Conservation (phyloP, 2,113 vertebrate species). For the Collichthys lucidus region DNA sequence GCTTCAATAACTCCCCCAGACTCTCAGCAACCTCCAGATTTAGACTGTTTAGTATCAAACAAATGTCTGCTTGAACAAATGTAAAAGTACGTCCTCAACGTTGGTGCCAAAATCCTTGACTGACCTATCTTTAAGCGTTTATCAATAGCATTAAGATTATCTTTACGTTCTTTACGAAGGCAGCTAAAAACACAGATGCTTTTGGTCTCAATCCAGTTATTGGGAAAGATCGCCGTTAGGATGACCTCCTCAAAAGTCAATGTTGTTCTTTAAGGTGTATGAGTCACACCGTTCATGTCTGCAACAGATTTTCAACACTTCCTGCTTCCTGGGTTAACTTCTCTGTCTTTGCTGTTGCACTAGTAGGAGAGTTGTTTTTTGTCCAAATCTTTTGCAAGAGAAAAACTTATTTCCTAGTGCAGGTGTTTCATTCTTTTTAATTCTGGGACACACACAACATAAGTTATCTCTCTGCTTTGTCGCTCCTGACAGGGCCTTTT, state of each 20-base stretch:
- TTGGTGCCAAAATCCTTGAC: background rate
- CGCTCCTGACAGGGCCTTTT: conserved; percentile 62
- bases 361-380: background rate
- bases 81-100: background rate
- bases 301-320: background rate
- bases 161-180: background rate
- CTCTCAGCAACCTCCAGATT: conserved; percentile 6
- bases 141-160: too few species aligned
- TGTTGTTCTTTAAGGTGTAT: background rate
- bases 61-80: background rate
- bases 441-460: conserved; percentile 27
- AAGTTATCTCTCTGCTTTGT: conserved; percentile 56
- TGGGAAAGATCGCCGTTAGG: background rate
- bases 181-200: background rate
- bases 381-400: background rate
- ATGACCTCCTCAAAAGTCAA: background rate
- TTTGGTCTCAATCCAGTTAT: background rate
- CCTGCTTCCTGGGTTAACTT: background rate
- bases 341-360: background rate
- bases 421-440: conserved; percentile 56
- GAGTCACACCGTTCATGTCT: background rate
- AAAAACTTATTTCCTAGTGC: conserved; percentile 29
- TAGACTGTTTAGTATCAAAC: conserved; percentile 1
- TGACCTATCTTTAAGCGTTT: too few species aligned
- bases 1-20: conserved; percentile 7